Conservation (phyloP, 1,140 invertebrate species). For the Nebria ingens region DNA sequence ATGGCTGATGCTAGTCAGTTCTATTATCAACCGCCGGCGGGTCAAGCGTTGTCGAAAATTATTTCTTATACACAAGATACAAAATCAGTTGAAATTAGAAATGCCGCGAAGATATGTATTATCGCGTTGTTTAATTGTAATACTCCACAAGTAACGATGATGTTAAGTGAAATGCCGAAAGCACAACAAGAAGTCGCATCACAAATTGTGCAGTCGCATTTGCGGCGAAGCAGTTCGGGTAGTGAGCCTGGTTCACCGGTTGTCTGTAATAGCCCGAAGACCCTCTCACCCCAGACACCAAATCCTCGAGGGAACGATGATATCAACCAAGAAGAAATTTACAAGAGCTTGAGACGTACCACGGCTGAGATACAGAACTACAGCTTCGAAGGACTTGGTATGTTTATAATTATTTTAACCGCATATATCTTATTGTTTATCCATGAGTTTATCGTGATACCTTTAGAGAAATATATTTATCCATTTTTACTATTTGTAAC, state of each 20-base stretch:
- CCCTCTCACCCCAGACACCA: constrained; percentile 38
- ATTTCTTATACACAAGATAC: constrained; percentile 54
- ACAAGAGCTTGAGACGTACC: constrained; percentile 76
- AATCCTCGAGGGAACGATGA: constrained; percentile 49
- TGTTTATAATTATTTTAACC: too few relatives aligned
- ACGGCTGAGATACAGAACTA: constrained; percentile 91
- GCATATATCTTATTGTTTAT: too few relatives aligned
- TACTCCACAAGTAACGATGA: constrained; percentile 72
- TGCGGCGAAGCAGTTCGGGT: constrained; percentile 51
- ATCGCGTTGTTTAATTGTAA: constrained; percentile 84
- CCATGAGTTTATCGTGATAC: too few relatives aligned
- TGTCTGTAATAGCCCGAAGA: constrained; percentile 24
- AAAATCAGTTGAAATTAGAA: constrained; percentile 68
- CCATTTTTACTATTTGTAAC: too few relatives aligned
- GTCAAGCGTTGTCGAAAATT: constrained; percentile 56
- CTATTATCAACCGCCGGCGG: constrained; percentile 35
- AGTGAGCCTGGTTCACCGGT: constrained; percentile 37
- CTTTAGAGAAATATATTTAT: too few relatives aligned
- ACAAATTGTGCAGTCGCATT: constrained; percentile 71
- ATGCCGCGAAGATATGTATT: constrained; percentile 66
- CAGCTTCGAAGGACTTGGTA: constrained; percentile 50
- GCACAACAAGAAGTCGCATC: constrained; percentile 72
- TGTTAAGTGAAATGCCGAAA: constrained; percentile 72
- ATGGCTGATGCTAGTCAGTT: constrained; percentile 36
- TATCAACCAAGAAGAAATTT: constrained; percentile 76